These are phyloP conservation scores for Brachyhypopomus occidentalis DNA, from an alignment of 2,113 vertebrate species.

Conservation along the genomic window DNA sequence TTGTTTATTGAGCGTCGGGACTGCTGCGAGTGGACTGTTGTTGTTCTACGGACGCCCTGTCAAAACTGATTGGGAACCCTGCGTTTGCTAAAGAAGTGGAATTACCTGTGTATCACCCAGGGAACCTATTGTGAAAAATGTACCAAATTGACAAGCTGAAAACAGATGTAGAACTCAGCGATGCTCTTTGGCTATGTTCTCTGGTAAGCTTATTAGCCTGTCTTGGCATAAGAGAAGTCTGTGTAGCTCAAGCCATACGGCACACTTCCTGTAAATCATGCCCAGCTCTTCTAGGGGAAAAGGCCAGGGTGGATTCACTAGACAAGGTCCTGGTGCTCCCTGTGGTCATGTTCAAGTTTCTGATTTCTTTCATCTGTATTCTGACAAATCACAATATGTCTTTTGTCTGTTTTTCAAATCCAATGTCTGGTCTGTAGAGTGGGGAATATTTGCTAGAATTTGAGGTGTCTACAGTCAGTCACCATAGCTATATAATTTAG, in stretches of 20 bases:
- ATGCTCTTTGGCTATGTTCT: no score
- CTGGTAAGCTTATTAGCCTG: not conserved
- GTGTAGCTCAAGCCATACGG: not conserved
- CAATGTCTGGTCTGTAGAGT: no score
- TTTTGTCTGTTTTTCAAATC: no score
- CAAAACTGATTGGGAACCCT: conserved; percentile 44
- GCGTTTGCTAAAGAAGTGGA: conserved; percentile 12
- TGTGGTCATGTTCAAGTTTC: no score
- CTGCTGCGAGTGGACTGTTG: conserved; percentile 53
- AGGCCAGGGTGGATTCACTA: no score
- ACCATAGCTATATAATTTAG: no score
- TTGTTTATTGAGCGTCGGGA: conserved; percentile 56
- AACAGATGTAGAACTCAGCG: not conserved
- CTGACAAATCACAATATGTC: no score
- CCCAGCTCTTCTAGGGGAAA: no score
- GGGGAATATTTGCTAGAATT: conserved; percentile 13
- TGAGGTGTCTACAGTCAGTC: no score
- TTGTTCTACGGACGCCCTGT: conserved; percentile 57
- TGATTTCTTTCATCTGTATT: no score
- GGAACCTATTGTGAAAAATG: not conserved
- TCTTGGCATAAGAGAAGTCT: not conserved
- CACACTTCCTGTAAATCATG: no score
- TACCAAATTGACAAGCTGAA: not conserved
- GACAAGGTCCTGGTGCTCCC: no score
- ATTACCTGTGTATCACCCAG: not conserved